A percentile compares a stretch with the other conserved stretches of the same genome.
These are phyloP conservation scores for Pandemis heparana DNA, from an alignment of 2,888 invertebrate species.

Conservation along the genomic window DNA sequence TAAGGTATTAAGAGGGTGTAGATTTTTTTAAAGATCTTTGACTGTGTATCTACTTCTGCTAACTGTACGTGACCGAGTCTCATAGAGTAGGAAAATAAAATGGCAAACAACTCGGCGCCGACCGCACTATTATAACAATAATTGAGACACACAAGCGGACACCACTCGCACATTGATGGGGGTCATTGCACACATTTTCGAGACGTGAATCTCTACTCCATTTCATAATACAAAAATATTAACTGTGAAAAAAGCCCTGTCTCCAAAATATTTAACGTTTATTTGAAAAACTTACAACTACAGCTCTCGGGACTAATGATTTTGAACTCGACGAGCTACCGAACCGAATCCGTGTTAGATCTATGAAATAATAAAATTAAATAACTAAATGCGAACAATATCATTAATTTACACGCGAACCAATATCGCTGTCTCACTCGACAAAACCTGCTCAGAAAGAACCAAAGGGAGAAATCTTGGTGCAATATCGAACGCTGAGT, in stretches of 20 bases:
- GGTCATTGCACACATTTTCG: neutral
- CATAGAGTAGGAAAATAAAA: neutral
- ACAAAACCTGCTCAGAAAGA: neutral
- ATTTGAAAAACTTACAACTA: slow-evolving; percentile 11
- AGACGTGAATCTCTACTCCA: slow-evolving; percentile 9
- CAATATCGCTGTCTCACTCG: neutral
- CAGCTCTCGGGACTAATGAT: slow-evolving; percentile 12
- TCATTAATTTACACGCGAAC: slow-evolving; percentile 12
- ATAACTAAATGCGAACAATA: slow-evolving; percentile 38
- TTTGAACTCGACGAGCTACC: slow-evolving; percentile 14
- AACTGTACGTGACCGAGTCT: neutral
- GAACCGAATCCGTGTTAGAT: slow-evolving; percentile 15
- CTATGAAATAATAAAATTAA: neutral
- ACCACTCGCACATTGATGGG: neutral
- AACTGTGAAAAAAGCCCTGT: slow-evolving; percentile 18
- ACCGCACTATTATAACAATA: neutral
- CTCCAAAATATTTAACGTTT: slow-evolving; percentile 10
- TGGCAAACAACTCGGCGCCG: neutral
- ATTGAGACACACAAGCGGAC: neutral
- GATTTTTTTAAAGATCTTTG: too few species aligned
- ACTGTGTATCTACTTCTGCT: too few species aligned
- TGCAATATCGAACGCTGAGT: neutral
- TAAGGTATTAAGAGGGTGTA: too few species aligned
- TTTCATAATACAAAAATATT: slow-evolving; percentile 30
- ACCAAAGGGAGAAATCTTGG: neutral